Evolutionary conservation across 2,113 vertebrate genomes (phyloP).

Genomic region (Columba livia): DNA sequence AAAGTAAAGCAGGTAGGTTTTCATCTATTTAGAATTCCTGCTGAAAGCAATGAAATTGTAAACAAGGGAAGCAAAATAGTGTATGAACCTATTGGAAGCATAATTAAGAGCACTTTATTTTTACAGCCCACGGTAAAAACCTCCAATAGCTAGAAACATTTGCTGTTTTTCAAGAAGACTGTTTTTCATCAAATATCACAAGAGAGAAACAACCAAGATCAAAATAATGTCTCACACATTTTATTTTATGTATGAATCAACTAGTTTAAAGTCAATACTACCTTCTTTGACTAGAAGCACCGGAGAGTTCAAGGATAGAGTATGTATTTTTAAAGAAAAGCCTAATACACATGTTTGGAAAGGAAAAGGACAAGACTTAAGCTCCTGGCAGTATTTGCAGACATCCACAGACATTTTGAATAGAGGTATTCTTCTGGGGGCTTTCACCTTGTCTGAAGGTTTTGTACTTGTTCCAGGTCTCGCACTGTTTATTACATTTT

Average conservation of each 20-base stretch:
- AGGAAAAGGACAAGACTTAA: constrained; percentile 47
- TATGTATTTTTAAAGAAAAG: constrained; percentile 55
- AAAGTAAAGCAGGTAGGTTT: background rate
- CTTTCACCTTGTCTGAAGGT: constrained; percentile 64
- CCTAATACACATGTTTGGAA: constrained; percentile 53
- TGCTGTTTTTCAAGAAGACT: background rate
- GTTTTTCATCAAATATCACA: constrained; percentile 1
- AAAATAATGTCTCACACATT: constrained; percentile 47
- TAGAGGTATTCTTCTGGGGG: constrained; percentile 64
- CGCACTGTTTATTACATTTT: constrained; percentile 55
- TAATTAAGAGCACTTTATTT: background rate
- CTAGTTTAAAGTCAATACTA: constrained; percentile 50
- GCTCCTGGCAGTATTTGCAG: constrained; percentile 61
- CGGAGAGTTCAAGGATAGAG: constrained; percentile 37
- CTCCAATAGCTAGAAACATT: background rate
- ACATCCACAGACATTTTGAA: constrained; percentile 61
- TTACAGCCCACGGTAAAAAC: background rate
- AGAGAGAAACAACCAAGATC: constrained; percentile 15
- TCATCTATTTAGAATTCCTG: background rate
- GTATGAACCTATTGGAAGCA: background rate
- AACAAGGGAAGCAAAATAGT: background rate
- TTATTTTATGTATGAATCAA: constrained; percentile 49
- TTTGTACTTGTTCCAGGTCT: constrained; percentile 59
- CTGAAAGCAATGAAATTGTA: background rate
- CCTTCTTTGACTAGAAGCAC: constrained; percentile 10